Conservation (phyloP, 2,888 invertebrate genomes). For the Seira musarum region DNA sequence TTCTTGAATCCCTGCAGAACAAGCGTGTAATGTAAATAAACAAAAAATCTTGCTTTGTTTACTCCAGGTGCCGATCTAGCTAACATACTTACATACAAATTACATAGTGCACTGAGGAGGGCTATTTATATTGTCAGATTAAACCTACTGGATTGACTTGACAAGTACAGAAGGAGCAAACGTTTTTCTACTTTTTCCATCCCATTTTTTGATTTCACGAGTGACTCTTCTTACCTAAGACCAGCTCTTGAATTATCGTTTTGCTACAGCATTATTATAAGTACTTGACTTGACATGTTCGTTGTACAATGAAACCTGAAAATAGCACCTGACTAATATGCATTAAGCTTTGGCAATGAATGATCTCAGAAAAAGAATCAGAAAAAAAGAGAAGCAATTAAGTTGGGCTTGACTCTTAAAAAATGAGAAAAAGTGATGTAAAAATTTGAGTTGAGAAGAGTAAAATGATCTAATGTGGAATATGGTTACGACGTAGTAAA, state of each 20-base stretch:
- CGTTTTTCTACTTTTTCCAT: too few species aligned
- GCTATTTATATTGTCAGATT: background rate
- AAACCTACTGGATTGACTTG: too few species aligned
- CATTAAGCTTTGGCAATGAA: constrained; percentile 21
- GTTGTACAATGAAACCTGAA: background rate
- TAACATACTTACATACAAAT: too few species aligned
- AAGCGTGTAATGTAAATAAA: background rate
- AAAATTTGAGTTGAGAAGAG: background rate
- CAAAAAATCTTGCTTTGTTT: background rate
- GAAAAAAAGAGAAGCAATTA: constrained; percentile 31
- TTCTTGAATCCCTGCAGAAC: too few species aligned
- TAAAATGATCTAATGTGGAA: constrained; percentile 1
- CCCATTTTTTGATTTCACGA: too few species aligned
- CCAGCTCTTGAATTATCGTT: too few species aligned
- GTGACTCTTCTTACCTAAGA: too few species aligned
- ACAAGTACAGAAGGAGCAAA: background rate
- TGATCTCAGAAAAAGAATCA: constrained; percentile 17
- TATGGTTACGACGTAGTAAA: background rate
- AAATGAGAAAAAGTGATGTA: too few species aligned
- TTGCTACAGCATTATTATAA: too few species aligned
- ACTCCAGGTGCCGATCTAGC: background rate
- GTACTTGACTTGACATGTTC: too few species aligned
- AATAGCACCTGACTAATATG: constrained; percentile 10
- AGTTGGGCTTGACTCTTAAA: constrained; percentile 41
- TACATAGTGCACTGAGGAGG: too few species aligned